Percentiles rank a stretch among this genome's conserved stretches.
These are phyloP conservation scores for Phymanthus crucifer DNA, from an alignment of 92 coral and sea anemone species.

Conservation along the genomic window DNA sequence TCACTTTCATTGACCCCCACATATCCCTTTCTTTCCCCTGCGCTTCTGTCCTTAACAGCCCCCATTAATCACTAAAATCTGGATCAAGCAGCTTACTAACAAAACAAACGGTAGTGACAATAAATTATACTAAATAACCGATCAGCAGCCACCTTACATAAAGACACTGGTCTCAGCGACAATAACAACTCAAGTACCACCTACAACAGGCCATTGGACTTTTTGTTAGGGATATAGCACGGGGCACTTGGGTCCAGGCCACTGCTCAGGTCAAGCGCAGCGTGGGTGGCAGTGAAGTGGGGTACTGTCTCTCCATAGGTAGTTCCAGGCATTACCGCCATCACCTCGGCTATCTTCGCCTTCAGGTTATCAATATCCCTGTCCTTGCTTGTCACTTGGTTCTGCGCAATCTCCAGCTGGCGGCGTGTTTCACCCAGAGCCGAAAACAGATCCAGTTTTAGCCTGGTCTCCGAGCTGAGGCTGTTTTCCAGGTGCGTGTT, in stretches of 20 bases:
- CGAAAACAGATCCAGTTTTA: conserved; percentile 94
- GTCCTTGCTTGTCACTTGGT: conserved; percentile 76
- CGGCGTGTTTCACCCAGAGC: conserved; percentile 97
- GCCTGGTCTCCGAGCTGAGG: conserved; percentile 92
- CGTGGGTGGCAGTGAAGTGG: conserved; percentile 40
- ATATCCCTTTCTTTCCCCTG: conserved; percentile 1
- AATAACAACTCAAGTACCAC: conserved; percentile 13
- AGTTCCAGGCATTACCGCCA: conserved; percentile 92
- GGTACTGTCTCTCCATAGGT: conserved; percentile 57
- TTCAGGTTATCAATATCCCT: conserved; percentile 81
- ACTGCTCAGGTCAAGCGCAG: conserved; percentile 51
- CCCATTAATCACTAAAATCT: neutral
- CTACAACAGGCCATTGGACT: conserved; percentile 65
- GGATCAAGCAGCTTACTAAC: neutral
- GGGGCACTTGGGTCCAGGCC: conserved; percentile 87
- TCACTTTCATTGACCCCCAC: neutral
- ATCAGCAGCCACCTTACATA: neutral
- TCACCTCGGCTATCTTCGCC: conserved; percentile 96
- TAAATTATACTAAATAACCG: conserved; percentile 1
- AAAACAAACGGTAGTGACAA: neutral
- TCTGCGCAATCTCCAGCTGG: conserved; percentile 89
- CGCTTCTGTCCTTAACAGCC: neutral
- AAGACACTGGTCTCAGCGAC: conserved; percentile 35
- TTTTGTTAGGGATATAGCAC: conserved; percentile 69
- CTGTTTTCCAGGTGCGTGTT: conserved; percentile 97